A percentile compares a stretch with the other conserved stretches of the same genome.
Evolutionary conservation across 35 echinoderm and acorn worm species (phyloP).

Genomic region (Apostichopus californicus): DNA sequence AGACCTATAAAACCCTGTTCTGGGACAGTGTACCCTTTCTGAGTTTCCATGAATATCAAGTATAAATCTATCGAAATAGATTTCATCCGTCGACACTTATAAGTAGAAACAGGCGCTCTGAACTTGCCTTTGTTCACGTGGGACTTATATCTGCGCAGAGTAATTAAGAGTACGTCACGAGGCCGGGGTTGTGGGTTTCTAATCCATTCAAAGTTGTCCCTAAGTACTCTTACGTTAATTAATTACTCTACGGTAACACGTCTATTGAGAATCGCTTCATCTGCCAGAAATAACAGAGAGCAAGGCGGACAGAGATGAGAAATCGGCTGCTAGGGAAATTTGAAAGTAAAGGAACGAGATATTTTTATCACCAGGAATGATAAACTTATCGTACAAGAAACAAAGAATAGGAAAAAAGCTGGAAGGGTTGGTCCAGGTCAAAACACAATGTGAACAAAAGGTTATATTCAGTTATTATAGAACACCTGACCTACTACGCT

Average conservation of each 20-base stretch:
- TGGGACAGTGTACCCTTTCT: too few species aligned
- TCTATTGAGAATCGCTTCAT: conserved; percentile 29
- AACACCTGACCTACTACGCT: too few species aligned
- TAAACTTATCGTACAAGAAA: background rate
- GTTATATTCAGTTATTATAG: too few species aligned
- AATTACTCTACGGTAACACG: conserved; percentile 29
- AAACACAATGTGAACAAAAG: background rate
- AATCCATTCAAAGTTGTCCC: conserved; percentile 10
- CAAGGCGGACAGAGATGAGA: background rate
- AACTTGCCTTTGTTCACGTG: background rate
- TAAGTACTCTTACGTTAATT: conserved; percentile 17
- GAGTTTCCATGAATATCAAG: too few species aligned
- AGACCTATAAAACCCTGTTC: too few species aligned
- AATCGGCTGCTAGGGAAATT: background rate
- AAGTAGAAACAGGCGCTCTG: background rate
- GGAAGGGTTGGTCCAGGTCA: conserved; percentile 2
- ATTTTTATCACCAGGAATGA: background rate
- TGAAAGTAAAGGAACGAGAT: background rate
- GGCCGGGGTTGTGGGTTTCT: background rate
- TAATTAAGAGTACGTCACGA: background rate
- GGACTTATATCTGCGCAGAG: background rate
- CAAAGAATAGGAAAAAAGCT: background rate
- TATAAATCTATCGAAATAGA: background rate
- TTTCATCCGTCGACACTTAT: background rate
- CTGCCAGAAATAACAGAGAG: conserved; percentile 20